Percentiles rank a stretch among this genome's conserved stretches.
Evolutionary conservation across 92 coral and sea anemone genomes (phyloP).

Genomic region (Porites divaricata): DNA sequence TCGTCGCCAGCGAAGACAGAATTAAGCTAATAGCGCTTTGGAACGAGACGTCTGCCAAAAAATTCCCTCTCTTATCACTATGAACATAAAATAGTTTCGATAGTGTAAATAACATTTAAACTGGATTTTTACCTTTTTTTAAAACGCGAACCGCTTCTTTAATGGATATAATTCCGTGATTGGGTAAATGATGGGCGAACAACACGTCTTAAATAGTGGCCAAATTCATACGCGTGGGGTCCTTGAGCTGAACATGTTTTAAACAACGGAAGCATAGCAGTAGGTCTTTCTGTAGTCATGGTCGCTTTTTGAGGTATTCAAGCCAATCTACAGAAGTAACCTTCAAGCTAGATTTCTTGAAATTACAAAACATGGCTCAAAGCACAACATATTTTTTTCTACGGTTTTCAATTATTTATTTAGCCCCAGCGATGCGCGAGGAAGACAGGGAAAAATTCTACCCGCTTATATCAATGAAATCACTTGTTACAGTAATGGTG

Average conservation of each 20-base stretch:
- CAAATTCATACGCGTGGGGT: not conserved
- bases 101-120: constrained; percentile 27
- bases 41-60: constrained; percentile 10
- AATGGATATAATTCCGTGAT: not conserved
- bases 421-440: not conserved
- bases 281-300: not conserved
- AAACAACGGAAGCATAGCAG: not conserved
- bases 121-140: constrained; percentile 1
- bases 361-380: not conserved
- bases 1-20: not conserved
- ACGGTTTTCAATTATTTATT: constrained; percentile 26
- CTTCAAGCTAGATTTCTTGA: too few species aligned
- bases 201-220: not conserved
- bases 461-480: constrained; percentile 29
- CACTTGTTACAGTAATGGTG: constrained; percentile 17
- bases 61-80: constrained; percentile 17
- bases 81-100: constrained; percentile 21
- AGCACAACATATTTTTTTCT: not conserved
- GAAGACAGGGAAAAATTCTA: not conserved
- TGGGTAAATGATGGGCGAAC: not conserved
- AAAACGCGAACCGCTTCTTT: not conserved
- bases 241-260: not conserved
- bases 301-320: not conserved
- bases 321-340: not conserved
- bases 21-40: constrained; percentile 20